These are phyloP conservation scores for Athrips mouffetella DNA, from an alignment of 2,888 invertebrate genomes.

Conservation along the genomic window DNA sequence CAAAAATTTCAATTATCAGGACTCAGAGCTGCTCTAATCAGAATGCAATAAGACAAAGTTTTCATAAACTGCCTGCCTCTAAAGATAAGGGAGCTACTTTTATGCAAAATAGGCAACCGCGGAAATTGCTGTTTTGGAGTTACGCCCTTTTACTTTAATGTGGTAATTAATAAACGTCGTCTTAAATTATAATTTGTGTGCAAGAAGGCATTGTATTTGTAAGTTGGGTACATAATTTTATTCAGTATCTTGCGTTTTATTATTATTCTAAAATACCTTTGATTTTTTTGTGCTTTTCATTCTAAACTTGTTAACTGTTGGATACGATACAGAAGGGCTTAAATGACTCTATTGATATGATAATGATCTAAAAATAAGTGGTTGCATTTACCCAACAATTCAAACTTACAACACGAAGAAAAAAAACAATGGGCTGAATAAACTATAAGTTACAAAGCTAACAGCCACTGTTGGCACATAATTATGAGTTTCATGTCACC, in stretches of 20 bases:
- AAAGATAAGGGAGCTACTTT: slow-evolving; percentile 69
- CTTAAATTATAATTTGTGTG: not conserved
- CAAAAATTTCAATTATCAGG: slow-evolving; percentile 50
- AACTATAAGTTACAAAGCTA: slow-evolving; percentile 14
- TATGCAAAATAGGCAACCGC: slow-evolving; percentile 60
- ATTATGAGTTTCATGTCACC: slow-evolving; percentile 44
- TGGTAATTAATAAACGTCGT: slow-evolving; percentile 17
- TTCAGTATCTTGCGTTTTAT: no score
- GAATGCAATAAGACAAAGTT: slow-evolving; percentile 71
- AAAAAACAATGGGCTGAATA: slow-evolving; percentile 22
- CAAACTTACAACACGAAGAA: slow-evolving; percentile 11
- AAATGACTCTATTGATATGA: not conserved
- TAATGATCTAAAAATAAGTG: slow-evolving; percentile 6
- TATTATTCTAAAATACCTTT: no score
- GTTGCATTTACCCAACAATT: not conserved
- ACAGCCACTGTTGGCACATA: slow-evolving; percentile 21
- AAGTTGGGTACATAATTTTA: no score
- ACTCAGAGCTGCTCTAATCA: slow-evolving; percentile 46
- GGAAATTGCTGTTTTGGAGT: slow-evolving; percentile 48
- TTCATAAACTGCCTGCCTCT: slow-evolving; percentile 65
- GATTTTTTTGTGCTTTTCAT: no score
- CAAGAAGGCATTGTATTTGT: not conserved
- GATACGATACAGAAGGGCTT: no score
- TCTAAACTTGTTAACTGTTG: no score
- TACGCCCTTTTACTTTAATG: slow-evolving; percentile 31